Base-by-base conservation (phyloP, 1,140 invertebrate species). In the Lutraria rhynchaena region DNA sequence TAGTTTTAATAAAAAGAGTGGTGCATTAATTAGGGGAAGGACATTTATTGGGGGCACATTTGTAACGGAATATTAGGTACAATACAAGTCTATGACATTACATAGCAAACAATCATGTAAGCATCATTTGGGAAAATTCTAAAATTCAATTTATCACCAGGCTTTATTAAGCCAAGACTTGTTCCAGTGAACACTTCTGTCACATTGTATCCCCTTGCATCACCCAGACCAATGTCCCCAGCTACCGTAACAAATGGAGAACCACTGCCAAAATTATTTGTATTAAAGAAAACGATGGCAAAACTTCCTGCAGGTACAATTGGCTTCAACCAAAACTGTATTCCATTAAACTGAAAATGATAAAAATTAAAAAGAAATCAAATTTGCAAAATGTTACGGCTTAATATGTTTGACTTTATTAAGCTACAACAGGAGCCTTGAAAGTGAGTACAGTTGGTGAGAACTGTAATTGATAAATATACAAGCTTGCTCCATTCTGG, bases 121-220 rank as follows among this genome's bases (percentile, higher is more conserved):
- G 60, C 78, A 65, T 81, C 78, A 81, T 70, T 60, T 41, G 78
- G 78, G 73, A 19, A 24, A 0, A 99, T 97, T 94, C 97, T 96
- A 24, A 98, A 96, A 93, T 97, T 98, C 84, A 98, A 96, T 91
- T 96, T 96, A n/a, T 97, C 97, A 89, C 95, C 95, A 0, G 97
- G 96, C 35, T 95, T 95, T 49, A 97, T 92, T 63, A 96, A 94
- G 57, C 96, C 96, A 87, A 89, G 78, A 27, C 44, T 46, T 35
- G 71, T 77, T n/a, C 81, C 84, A 55, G 51, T 71, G 69, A 90
- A 90, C 17, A 88, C 81, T 44, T 88, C 96, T 92, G 97, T 95
- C 63, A 98, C 96, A 91, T 95, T 94, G 90, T 98, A 98, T 77
- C 97, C 97, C 80, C 94, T 93, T 3, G 95, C 94, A 88, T 95